Evolutionary conservation across 2,888 invertebrate species (phyloP), one percentile per base, ranked within the genome.

Genomic region (Platycheirus rosarum): DNA sequence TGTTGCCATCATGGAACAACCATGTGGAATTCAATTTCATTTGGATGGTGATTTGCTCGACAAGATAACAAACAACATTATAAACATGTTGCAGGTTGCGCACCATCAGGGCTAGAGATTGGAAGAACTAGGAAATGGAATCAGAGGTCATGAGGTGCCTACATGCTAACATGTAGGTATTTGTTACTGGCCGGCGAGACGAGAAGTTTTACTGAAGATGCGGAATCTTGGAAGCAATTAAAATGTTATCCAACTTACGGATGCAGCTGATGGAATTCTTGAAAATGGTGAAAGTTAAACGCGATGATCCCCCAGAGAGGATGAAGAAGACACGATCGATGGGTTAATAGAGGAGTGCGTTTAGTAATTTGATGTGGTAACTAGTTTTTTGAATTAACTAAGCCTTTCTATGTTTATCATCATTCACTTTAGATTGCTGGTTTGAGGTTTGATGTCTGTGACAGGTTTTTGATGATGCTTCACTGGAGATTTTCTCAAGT

Each of bases 1-100:
- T 16, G 23, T 44, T 16, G 29, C 26, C 26, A 3, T n/a, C n/a
- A 40, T 42, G 23, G 35, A 68, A 69, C 79, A 63, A 49, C 79
- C 60, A 63, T 57, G 75, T 60, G 53, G 65, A 80, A 80, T 76
- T 70, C 48, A 51, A 70, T 80, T 80, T 76, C 75, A 60, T 62
- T 70, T 70, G 63, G 76, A 66, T 49, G 75, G 75, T 80, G 80
- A 80, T 80, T 80, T 76, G 80, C 75, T 80, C 80, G 32, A 80
- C 80, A 80, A 66, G 75, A 76, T 70, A 79, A 69, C 69, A 65
- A 69, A 79, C 79, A 79, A 65, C 79, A 69, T 69, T 79, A 74
- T 79, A 79, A 79, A 79, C 74, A 69, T 63, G 74, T 65, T 63
- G 48, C 74, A 51, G 49, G 57, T 77, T 71, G 51, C 70, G 14